These are phyloP conservation scores for Drosophila lacertosa DNA, from an alignment of 1,140 invertebrate genomes.

Conservation along the genomic window DNA sequence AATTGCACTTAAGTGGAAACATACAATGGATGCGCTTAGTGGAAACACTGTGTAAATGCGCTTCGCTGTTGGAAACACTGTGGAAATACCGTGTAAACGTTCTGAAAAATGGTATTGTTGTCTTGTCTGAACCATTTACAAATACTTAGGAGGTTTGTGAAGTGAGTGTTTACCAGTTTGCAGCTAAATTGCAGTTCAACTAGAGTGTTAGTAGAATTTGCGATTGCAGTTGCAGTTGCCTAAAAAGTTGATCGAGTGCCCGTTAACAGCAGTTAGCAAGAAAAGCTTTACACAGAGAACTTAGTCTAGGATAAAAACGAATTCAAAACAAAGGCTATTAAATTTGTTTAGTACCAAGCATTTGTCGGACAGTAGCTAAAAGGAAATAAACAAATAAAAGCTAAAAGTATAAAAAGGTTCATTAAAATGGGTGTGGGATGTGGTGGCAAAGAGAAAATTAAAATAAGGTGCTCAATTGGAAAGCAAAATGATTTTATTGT, in stretches of 20 bases:
- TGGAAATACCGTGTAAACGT: constrained; percentile 1
- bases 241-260: constrained; percentile 33
- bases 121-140: neutral
- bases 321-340: constrained; percentile 8
- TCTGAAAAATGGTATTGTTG: constrained; percentile 12
- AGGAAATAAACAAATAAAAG: constrained; percentile 22
- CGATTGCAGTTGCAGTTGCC: constrained; percentile 28
- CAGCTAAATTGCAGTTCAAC: constrained; percentile 29
- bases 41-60: neutral
- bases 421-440: constrained; percentile 23
- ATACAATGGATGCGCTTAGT: neutral
- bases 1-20: neutral
- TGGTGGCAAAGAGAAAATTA: constrained; percentile 13
- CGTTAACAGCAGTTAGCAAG: constrained; percentile 29
- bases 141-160: constrained; percentile 13
- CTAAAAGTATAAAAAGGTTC: neutral
- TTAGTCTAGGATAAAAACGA: constrained; percentile 45
- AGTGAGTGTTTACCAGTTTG: constrained; percentile 28
- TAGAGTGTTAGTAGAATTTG: constrained; percentile 35
- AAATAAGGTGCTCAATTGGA: constrained; percentile 46
- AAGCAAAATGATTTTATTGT: constrained; percentile 19
- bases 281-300: constrained; percentile 49
- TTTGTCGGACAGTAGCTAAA: constrained; percentile 10
- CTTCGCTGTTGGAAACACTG: neutral
- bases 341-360: constrained; percentile 52